Conservation (phyloP, 2,113 vertebrate genomes). For the Tychaedon coryphoeus region DNA sequence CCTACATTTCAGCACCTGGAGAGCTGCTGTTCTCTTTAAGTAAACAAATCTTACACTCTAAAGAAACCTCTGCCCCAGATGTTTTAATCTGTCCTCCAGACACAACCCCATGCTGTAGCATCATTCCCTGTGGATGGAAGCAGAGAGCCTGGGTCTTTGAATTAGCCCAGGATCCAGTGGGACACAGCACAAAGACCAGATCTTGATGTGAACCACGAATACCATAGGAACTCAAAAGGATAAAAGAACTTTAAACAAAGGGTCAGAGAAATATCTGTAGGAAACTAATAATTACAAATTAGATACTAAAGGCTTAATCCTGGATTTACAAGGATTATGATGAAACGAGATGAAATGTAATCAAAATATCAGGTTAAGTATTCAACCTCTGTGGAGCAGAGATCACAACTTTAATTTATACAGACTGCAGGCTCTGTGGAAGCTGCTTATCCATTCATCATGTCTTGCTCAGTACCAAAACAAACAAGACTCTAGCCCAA, state of each 20-base stretch:
- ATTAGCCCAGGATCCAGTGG: neutral
- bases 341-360: neutral
- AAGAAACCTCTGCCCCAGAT: neutral
- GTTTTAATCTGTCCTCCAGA: neutral
- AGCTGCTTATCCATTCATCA: neutral
- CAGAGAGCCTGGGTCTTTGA: rapidly evolving
- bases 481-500: neutral
- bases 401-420: neutral
- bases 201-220: neutral
- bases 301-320: conserved; percentile 11
- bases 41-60: neutral
- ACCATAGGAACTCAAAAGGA: neutral
- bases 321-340: neutral
- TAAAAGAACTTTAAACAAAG: neutral
- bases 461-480: neutral
- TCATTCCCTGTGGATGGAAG: neutral
- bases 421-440: neutral
- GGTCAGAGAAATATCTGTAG: neutral
- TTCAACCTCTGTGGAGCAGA: neutral
- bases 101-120: neutral
- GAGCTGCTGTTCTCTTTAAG: neutral
- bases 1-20: neutral
- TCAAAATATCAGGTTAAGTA: neutral
- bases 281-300: conserved; percentile 47
- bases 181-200: neutral